These are phyloP conservation scores for Drosophila aldrichi DNA, from an alignment of 2,888 invertebrate genomes.

Conservation along the genomic window DNA sequence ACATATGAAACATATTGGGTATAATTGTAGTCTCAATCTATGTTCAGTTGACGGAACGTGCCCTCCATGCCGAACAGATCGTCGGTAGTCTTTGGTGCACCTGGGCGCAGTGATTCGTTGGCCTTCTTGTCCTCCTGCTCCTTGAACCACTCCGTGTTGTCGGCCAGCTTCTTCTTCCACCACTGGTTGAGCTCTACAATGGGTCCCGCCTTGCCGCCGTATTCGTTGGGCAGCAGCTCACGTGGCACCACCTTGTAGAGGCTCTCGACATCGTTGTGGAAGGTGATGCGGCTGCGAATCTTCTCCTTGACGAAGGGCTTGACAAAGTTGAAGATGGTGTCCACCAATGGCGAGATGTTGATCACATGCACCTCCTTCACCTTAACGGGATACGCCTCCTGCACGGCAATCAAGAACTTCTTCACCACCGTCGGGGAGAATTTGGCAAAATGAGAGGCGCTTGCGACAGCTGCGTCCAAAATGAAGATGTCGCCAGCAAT, in stretches of 20 bases:
- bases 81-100: slow-evolving; percentile 93
- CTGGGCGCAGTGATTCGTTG: slow-evolving; percentile 92
- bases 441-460: slow-evolving; percentile 93
- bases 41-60: slow-evolving; percentile 93
- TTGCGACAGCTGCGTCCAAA: slow-evolving; percentile 91
- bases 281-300: slow-evolving; percentile 92
- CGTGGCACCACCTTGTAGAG: slow-evolving; percentile 92
- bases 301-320: slow-evolving; percentile 95
- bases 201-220: slow-evolving; percentile 92
- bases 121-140: slow-evolving; percentile 92
- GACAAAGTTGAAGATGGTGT: slow-evolving; percentile 93
- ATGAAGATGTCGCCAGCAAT: slow-evolving; percentile 94
- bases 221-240: slow-evolving; percentile 92
- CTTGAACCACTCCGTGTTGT: slow-evolving; percentile 92
- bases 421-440: slow-evolving; percentile 93
- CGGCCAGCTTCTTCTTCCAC: slow-evolving; percentile 92
- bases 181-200: slow-evolving; percentile 90
- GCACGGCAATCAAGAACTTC: slow-evolving; percentile 94
- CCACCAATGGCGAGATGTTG: slow-evolving; percentile 93
- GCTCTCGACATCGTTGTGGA: slow-evolving; percentile 91
- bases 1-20: slow-evolving; percentile 23
- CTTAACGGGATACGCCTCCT: slow-evolving; percentile 95
- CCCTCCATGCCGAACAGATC: slow-evolving; percentile 96
- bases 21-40: slow-evolving; percentile 87
- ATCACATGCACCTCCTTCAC: slow-evolving; percentile 94